These are phyloP conservation scores for Anoplius nigerrimus DNA, from an alignment of 2,888 invertebrate species.

Conservation along the genomic window DNA sequence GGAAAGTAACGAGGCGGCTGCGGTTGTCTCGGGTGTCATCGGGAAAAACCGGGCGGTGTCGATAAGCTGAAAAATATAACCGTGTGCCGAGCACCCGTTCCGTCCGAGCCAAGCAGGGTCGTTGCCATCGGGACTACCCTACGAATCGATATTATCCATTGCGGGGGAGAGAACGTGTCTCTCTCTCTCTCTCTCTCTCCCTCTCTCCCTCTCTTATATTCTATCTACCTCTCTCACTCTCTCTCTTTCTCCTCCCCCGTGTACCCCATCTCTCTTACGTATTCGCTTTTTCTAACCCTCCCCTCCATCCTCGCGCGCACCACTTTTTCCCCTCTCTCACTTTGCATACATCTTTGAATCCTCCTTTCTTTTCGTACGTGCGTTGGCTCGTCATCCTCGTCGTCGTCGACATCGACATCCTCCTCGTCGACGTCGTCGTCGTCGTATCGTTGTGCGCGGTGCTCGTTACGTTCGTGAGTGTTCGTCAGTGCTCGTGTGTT, in stretches of 20 bases:
- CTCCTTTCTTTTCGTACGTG: slow-evolving; percentile 16
- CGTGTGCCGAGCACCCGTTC: slow-evolving; percentile 34
- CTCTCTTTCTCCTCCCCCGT: slow-evolving; percentile 35
- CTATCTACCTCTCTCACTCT: slow-evolving; percentile 17
- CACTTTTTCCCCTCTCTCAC: neutral
- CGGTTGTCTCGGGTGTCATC: slow-evolving; percentile 48
- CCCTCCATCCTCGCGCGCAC: neutral
- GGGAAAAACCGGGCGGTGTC: slow-evolving; percentile 60
- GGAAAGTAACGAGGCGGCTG: slow-evolving; percentile 9
- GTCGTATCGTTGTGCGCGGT: slow-evolving; percentile 30
- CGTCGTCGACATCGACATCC: slow-evolving; percentile 1
- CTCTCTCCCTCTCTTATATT: slow-evolving; percentile 15
- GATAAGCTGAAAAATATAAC: slow-evolving; percentile 53
- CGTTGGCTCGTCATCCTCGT: slow-evolving; percentile 14
- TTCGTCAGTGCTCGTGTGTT: slow-evolving; percentile 28
- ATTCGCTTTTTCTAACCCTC: slow-evolving; percentile 2
- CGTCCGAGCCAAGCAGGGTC: slow-evolving; percentile 63
- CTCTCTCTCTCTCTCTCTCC: slow-evolving; percentile 24
- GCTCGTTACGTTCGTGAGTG: slow-evolving; percentile 41
- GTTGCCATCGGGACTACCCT: slow-evolving; percentile 70
- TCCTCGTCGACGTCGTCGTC: slow-evolving; percentile 8
- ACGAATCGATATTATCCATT: slow-evolving; percentile 62
- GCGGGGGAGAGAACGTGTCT: neutral
- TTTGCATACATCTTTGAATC: neutral
- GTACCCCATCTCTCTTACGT: slow-evolving; percentile 7